Conservation (phyloP, 2,113 vertebrate genomes). For the Laticauda laticaudata region DNA sequence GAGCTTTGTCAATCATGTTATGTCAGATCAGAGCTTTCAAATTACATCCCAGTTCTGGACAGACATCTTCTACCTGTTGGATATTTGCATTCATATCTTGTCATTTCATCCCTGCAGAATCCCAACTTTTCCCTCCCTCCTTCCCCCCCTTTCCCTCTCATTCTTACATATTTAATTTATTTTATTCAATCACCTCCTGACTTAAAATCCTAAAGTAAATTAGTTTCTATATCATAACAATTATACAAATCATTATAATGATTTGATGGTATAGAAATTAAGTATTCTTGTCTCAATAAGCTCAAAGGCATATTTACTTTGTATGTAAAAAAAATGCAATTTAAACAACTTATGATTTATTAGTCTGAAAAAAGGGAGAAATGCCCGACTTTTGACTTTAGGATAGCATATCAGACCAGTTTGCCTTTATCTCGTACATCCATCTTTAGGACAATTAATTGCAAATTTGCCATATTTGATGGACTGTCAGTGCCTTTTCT, state of each 20-base stretch:
- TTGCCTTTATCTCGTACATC: conserved; percentile 3
- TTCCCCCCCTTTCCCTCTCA: background rate
- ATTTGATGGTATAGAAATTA: conserved; percentile 10
- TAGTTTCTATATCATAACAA: background rate
- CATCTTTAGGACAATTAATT: conserved; percentile 32
- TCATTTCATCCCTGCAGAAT: background rate
- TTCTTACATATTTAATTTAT: background rate
- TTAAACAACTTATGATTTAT: conserved; percentile 16
- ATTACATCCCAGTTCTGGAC: background rate
- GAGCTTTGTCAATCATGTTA: background rate
- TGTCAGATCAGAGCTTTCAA: background rate
- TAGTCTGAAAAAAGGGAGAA: background rate
- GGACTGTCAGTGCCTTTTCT: background rate
- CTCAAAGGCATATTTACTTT: background rate
- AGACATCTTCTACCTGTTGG: background rate
- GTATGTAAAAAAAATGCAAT: background rate
- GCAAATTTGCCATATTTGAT: conserved; percentile 24
- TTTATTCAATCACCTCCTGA: background rate
- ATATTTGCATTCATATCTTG: background rate
- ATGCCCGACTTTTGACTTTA: conserved; percentile 13
- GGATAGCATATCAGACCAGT: background rate
- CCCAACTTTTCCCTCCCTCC: background rate
- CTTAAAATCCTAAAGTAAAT: background rate
- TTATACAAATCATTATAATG: background rate
- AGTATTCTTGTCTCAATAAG: background rate